Percentiles rank a stretch among this genome's conserved stretches.
phyloP scores from a whole-genome alignment of 2,797 vertebrate species.

The Emydoidea blandingii region DNA sequence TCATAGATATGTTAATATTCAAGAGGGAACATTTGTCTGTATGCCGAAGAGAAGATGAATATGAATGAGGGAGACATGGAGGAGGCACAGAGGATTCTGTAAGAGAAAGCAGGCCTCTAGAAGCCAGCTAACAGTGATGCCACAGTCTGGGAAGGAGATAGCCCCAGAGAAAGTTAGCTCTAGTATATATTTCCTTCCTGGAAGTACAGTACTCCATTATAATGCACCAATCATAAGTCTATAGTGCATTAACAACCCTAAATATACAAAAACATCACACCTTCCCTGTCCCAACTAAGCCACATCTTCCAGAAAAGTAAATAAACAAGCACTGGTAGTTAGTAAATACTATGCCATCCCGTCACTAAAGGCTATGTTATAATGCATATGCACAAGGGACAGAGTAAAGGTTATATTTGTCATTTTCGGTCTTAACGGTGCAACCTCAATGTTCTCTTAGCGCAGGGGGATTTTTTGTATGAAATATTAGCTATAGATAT shows the following conservation, averaged over 20 bases:
- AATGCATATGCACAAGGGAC: background rate
- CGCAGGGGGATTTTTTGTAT: background rate
- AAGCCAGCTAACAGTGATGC: background rate
- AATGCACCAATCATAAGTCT: background rate
- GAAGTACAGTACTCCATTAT: background rate
- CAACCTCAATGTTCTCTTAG: background rate
- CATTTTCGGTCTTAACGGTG: background rate
- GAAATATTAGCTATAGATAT: background rate
- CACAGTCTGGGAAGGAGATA: background rate
- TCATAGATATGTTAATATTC: background rate
- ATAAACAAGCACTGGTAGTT: background rate
- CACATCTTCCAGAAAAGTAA: background rate
- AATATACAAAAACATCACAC: background rate
- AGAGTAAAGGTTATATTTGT: background rate
- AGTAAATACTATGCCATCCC: background rate
- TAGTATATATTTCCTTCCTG: background rate
- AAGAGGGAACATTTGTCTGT: background rate
- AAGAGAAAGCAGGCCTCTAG: background rate
- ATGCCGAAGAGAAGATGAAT: conserved; percentile 1
- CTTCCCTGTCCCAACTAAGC: too few species aligned
- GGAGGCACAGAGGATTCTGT: conserved; percentile 3
- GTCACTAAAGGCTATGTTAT: conserved; percentile 21
- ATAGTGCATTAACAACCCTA: background rate
- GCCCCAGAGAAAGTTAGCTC: conserved; percentile 2
- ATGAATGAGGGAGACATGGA: background rate